Evolutionary conservation across 2,797 vertebrate genomes (phyloP).

Genomic region (Gymnocypris eckloni): DNA sequence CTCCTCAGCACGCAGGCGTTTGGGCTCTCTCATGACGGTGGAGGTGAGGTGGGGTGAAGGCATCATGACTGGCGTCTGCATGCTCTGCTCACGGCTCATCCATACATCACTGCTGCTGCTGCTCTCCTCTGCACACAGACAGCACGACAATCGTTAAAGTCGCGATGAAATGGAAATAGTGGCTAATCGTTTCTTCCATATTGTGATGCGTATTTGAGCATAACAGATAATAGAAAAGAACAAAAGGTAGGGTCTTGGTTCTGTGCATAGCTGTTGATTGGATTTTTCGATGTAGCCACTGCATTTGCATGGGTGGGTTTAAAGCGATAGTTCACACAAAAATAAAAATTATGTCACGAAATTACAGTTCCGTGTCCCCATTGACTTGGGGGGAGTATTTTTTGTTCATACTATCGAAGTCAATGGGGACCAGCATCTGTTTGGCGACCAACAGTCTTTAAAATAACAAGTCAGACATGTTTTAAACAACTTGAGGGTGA

Average conservation of each 20-base stretch:
- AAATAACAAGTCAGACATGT: not conserved
- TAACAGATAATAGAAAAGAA: not conserved
- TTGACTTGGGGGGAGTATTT: not conserved
- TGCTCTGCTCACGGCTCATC: constrained; percentile 90
- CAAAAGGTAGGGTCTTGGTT: not conserved
- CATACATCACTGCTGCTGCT: constrained; percentile 93
- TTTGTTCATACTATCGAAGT: no score
- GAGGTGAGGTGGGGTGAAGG: constrained; percentile 97
- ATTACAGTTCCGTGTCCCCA: not conserved
- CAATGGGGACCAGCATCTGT: no score
- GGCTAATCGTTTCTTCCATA: not conserved
- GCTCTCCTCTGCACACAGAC: constrained; percentile 83
- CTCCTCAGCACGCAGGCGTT: constrained; percentile 92
- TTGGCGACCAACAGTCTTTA: no score
- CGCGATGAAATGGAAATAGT: not conserved
- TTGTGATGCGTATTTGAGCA: not conserved
- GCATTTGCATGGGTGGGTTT: not conserved
- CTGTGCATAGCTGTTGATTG: not conserved
- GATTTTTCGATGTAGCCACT: no score
- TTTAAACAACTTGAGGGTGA: no score
- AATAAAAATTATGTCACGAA: not conserved
- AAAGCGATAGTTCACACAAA: not conserved
- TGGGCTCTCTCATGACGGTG: constrained; percentile 96
- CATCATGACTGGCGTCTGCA: constrained; percentile 97
- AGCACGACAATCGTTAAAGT: not conserved